Evolutionary conservation across 2,797 vertebrate genomes (phyloP), one percentile per base, ranked within the genome.

Genomic region (Amazona ochrocephala): DNA sequence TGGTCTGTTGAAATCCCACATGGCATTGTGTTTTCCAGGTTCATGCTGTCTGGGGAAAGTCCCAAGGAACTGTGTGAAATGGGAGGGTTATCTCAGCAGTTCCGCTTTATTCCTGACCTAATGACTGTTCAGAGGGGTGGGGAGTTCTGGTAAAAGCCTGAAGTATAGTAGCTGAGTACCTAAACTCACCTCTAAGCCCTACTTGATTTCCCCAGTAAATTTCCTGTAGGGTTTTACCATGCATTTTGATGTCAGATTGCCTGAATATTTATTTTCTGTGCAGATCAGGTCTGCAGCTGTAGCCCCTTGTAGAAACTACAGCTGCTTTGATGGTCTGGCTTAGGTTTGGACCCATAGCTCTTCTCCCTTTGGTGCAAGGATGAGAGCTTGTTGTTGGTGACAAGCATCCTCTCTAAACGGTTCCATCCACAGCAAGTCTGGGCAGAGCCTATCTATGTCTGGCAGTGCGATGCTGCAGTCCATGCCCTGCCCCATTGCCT

Each of bases 71-170:
- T 89, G 22, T 60, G n/a, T 76, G 54, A 84, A 79, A 74, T 53
- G 60, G 50, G 62, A 81, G 34, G 27, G 50, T 18, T 82, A 32
- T 39, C 68, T 90, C 77, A 77, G 60, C 23, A 87, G 47, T 45
- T 86, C 75, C 29, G 42, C 24, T 65, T 84, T 80, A 54, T 87
- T 84, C 64, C 45, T 84, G 44, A 53, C 32, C 41, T 80, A n/a
- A 32, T 79, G 83, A 75, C 24, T 82, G 15, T 83, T 80, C 32
- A 51, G 37, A 27, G 48, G 27, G 1, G 12, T 75, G 62, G 41
- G 29, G 64, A 66, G 23, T 90, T 89, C 88, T 87, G 84, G 64
- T 96, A 77, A 89, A 83, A 85, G 30, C 34, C 70, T 74, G 48
- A 73, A 77, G 42, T 34, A 44, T 39, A 13, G 58, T 70, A 45